Conservation (phyloP, 2,797 vertebrate species). For the Oryzias dopingdopingensis region DNA sequence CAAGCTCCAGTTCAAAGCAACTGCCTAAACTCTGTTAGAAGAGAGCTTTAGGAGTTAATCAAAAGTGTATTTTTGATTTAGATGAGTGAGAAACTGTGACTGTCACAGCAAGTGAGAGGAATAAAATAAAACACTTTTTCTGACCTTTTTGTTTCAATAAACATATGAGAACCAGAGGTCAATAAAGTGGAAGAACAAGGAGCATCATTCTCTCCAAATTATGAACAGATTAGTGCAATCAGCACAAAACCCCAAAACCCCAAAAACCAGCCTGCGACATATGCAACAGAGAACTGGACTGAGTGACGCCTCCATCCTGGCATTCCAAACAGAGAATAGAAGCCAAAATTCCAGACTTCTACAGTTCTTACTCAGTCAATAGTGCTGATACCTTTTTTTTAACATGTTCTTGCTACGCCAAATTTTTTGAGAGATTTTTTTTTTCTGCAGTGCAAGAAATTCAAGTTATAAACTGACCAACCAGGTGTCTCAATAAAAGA, state of each 20-base stretch:
- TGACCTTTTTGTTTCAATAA: constrained; percentile 11
- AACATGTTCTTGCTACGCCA: too few relatives aligned
- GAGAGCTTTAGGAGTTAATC: constrained; percentile 1
- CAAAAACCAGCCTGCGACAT: constrained; percentile 69
- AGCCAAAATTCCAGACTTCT: too few relatives aligned
- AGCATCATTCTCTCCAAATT: constrained; percentile 28
- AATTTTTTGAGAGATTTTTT: too few relatives aligned
- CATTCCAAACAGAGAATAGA: too few relatives aligned
- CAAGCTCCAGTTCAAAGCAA: neutral
- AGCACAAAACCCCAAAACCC: constrained; percentile 84
- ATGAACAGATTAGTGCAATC: constrained; percentile 68
- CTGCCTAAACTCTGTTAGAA: constrained; percentile 1
- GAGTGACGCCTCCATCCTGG: too few relatives aligned
- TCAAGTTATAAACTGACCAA: too few relatives aligned
- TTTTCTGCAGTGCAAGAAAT: too few relatives aligned
- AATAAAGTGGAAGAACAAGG: constrained; percentile 21
- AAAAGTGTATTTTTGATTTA: neutral
- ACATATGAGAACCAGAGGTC: constrained; percentile 15
- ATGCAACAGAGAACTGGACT: neutral
- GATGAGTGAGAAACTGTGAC: neutral
- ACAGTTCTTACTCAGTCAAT: too few relatives aligned
- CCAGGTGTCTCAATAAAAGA: too few relatives aligned
- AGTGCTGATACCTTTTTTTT: too few relatives aligned
- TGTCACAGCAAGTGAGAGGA: constrained; percentile 13
- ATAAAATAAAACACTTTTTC: neutral